Base-by-base conservation (phyloP, 2,113 vertebrate genomes). In the Brachyistius frenatus region DNA sequence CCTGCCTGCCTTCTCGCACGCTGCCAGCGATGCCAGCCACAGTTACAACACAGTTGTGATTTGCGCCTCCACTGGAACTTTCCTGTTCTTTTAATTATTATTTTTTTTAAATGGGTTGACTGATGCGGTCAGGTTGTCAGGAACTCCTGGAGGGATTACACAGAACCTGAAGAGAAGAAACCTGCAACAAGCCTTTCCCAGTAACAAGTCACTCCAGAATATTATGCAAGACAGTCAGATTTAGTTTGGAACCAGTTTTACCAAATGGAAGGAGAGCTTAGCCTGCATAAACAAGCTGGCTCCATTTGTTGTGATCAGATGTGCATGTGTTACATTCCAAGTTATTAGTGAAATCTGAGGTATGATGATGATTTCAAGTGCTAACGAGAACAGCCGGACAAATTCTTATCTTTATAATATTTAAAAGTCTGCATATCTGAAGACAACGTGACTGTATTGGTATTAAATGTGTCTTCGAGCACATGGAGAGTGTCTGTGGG, bases 21-120 rank as follows among this genome's bases (percentile, higher is more conserved):
- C 57, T 63, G 62, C 67, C 30, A 23, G 10, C 14, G 1, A 66
- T 89, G 80, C 83, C 88, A 90, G 84, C 64, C 60, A 76, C 7
- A 13, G 65, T 87, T 89, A 80, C 58, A 52, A 79, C 81, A 82
- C 70, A 57, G 64, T 91, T 83, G 72, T 87, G 88, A 84, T 91
- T 89, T 85, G 67, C 53, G n/a, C 82, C 83, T 90, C 69, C 75
- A 49, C 78, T 94, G 92, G 93, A 95, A 95, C 88, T 94, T 94
- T 94, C 93, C 93, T 76, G 50, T 56, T 78, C 23, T 7, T 46
- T 77, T 52, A 35, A 13, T 82, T 64, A 39, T 44, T 31, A 30
- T 30, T 31, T 46, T 66, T 83, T 89, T 66, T 65, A 41, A 86
- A 57, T 52, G 57, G 68, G 60, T 65, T 68, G 66, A 73, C 50